A percentile compares a stretch with the other conserved stretches of the same genome.
These are phyloP conservation scores for Channa argus DNA, from an alignment of 2,113 vertebrate species.

Conservation along the genomic window DNA sequence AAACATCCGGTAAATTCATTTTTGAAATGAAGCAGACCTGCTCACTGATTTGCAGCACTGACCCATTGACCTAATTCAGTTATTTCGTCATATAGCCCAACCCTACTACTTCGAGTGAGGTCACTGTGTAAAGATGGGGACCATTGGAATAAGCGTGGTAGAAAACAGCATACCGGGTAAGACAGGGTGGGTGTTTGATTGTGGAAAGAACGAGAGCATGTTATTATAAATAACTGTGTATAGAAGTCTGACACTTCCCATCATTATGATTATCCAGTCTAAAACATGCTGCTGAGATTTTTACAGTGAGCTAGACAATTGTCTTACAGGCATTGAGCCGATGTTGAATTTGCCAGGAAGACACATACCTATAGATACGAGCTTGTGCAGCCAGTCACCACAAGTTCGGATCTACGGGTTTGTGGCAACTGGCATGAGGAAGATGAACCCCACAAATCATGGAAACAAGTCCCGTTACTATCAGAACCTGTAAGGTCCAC, in stretches of 20 bases:
- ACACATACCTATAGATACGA: slow-evolving; percentile 99
- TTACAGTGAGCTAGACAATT: slow-evolving; percentile 1
- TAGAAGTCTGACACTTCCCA: slow-evolving; percentile 3
- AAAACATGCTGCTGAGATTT: slow-evolving; percentile 9
- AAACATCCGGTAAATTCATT: neutral
- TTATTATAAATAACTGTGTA: slow-evolving; percentile 16
- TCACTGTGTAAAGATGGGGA: slow-evolving; percentile 35
- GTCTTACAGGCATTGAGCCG: slow-evolving; percentile 35
- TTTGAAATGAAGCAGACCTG: neutral
- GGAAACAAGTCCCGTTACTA: slow-evolving; percentile 8
- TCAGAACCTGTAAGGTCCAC: slow-evolving; percentile 14
- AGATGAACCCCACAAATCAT: slow-evolving; percentile 13
- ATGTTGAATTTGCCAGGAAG: slow-evolving; percentile 85
- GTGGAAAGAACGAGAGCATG: neutral
- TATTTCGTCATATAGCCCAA: slow-evolving; percentile 26
- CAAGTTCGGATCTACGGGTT: slow-evolving; percentile 99
- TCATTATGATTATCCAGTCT: slow-evolving; percentile 21
- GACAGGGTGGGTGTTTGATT: slow-evolving; percentile 11
- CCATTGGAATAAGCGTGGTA: slow-evolving; percentile 16
- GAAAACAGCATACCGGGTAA: slow-evolving; percentile 18
- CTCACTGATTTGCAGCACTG: slow-evolving; percentile 6
- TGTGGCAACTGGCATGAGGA: slow-evolving; percentile 89
- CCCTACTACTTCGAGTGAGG: slow-evolving; percentile 61
- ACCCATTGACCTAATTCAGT: slow-evolving; percentile 30
- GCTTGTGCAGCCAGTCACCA: slow-evolving; percentile 94